Base-by-base conservation (phyloP, 2,888 invertebrate genomes). In the Cryptophagus acutangulus region DNA sequence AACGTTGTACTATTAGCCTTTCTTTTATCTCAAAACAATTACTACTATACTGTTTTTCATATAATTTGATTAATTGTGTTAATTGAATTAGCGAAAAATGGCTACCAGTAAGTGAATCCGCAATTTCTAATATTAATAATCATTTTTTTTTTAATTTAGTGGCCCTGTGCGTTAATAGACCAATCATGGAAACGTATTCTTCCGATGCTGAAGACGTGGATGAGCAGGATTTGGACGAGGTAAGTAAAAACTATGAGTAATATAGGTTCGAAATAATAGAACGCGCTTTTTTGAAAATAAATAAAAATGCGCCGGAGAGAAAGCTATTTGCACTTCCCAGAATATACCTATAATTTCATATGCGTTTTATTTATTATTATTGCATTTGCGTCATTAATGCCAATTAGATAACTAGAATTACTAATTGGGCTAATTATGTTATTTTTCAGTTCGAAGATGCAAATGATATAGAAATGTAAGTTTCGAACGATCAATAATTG, bases 391-490 rank as follows among this genome's bases (percentile, higher is more conserved):
- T 20, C 9, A 20, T 20, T 20, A 6, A 8, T 20, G 20, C 9
- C n/a, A n/a, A n/a, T 20, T 20, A 20, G 9, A 20, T 26, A 26
- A 26, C 4, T 3, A 12, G 26, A 12, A 12, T 26, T 26, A 3
- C 12, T 26, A 12, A 3, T 26, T 26, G 26, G 12, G 3, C 3
- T 3, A 12, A n/a, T 26, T 26, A 6, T 28, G 30, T 33, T 37
- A 41, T 53, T 28, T 69, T 71, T 46, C 60, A 75, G 74, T 75
- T 75, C 45, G 73, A 74, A 65, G 75, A 76, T 66, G 75, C 75
- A 14, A 72, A 72, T 50, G 61, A 61, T 25, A 56, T 69, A 31
- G 61, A 69, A 6, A 56, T 64, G 73, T 74, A 62, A 69, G 72
- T 69, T 52, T 36, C 37, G 15, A 34, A 18, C 25, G 13, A 10